Conservation (phyloP, 2,888 invertebrate genomes). For the Copidosoma aretas region DNA sequence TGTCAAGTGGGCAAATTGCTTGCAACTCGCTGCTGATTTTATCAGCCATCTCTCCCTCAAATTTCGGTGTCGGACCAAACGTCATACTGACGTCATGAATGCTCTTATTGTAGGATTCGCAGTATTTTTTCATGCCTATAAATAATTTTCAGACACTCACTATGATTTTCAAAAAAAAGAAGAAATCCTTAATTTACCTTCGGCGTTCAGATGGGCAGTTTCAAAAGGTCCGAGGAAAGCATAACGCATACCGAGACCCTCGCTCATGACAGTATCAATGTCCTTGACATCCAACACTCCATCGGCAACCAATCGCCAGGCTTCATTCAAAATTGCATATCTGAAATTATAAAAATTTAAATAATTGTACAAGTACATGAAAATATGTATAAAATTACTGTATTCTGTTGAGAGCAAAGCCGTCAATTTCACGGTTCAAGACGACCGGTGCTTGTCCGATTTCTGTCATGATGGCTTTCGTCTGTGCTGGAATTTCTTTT, state of each 20-base stretch:
- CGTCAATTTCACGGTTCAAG: constrained; percentile 84
- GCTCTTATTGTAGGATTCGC: constrained; percentile 68
- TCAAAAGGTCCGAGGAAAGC: constrained; percentile 94
- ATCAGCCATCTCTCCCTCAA: constrained; percentile 73
- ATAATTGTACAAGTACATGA: no score
- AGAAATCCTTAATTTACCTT: no score
- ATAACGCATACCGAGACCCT: constrained; percentile 93
- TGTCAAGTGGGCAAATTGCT: constrained; percentile 75
- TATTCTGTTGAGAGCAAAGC: constrained; percentile 92
- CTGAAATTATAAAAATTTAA: constrained; percentile 62
- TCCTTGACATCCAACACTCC: constrained; percentile 87
- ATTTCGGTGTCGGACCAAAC: constrained; percentile 77
- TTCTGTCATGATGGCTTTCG: constrained; percentile 80
- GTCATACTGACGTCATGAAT: constrained; percentile 73
- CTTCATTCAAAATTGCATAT: constrained; percentile 91
- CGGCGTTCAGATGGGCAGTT: constrained; percentile 93
- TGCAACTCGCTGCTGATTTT: constrained; percentile 77
- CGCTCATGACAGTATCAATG: constrained; percentile 91
- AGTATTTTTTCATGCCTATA: constrained; percentile 69
- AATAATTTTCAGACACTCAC: background rate
- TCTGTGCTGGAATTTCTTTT: constrained; percentile 74
- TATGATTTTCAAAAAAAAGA: no score
- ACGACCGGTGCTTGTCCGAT: constrained; percentile 92
- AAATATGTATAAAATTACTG: constrained; percentile 70
- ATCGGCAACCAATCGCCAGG: constrained; percentile 85